Evolutionary conservation across 2,888 invertebrate genomes (phyloP), one percentile per base, ranked within the genome.

Genomic region (Nomada flava): DNA sequence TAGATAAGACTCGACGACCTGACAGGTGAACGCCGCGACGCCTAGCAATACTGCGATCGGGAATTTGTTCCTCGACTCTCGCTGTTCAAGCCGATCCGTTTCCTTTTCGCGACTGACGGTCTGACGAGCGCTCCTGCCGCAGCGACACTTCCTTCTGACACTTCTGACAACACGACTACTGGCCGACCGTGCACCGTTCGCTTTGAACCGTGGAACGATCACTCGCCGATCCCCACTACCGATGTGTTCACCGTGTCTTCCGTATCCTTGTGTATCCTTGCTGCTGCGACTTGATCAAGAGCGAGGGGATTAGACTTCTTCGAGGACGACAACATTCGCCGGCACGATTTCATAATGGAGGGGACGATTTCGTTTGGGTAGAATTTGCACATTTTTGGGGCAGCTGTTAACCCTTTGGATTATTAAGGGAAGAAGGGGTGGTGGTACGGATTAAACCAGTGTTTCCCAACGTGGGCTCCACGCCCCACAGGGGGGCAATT

Each of bases 61-160:
- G 59, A 68, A 7, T 42, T 70, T 67, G 2, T 18, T 52, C n/a
- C 50, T 13, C 65, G 75, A 60, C 36, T 63, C 47, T n/a, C 62
- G 52, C 62, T 47, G 15, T 73, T 68, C 67, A 15, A 2, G 57
- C 60, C 60, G 68, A 69, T 76, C 60, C 85, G 67, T 73, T 60
- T 69, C 70, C 63, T 76, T 68, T 76, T 68, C 81, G 59, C 76
- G 65, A 81, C 80, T 79, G 75, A 65, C 74, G 18, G 42, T 10
- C 44, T 67, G 67, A 20, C 74, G 71, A 63, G 55, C 55, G 71
- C 55, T 26, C 64, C 70, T 73, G 52, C 53, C 68, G 59, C 26
- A 68, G 62, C 82, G 77, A 71, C 77, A 81, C 55, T 81, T 76
- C 64, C 68, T 82, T 69, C 82, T 76, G 82, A 76, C 82, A 76